A percentile compares a stretch with the other conserved stretches of the same genome.
Conservation (phyloP, 2,113 vertebrate genomes). For the Chelonoidis abingdonii region DNA sequence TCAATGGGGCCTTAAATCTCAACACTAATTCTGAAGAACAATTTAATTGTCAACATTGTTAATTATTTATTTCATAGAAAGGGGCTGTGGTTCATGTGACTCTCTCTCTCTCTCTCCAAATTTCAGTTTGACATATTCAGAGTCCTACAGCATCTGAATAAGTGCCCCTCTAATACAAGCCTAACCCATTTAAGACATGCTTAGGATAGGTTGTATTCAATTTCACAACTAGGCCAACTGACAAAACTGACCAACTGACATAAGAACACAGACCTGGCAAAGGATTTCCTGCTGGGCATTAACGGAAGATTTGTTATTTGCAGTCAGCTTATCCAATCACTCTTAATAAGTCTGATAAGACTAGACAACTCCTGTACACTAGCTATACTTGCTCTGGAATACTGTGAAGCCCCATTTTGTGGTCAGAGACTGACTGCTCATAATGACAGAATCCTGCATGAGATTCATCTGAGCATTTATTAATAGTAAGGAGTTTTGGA, state of each 20-base stretch:
- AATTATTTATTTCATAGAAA: background rate
- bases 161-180: background rate
- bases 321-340: background rate
- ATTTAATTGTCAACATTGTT: background rate
- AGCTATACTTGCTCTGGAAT: background rate
- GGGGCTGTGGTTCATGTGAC: background rate
- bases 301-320: background rate
- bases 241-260: background rate
- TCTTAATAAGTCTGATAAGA: background rate
- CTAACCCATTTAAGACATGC: background rate
- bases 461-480: background rate
- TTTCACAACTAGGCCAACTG: background rate
- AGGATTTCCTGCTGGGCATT: background rate
- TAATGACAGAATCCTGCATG: background rate
- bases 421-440: background rate
- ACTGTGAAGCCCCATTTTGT: background rate
- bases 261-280: background rate
- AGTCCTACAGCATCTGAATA: background rate
- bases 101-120: background rate
- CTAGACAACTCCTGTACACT: background rate
- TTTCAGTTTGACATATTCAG: background rate
- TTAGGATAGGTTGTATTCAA: background rate
- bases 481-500: background rate
- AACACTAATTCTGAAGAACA: background rate
- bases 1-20: background rate